Conservation (phyloP, 2,888 invertebrate genomes). For the Falcaria lacertinaria region DNA sequence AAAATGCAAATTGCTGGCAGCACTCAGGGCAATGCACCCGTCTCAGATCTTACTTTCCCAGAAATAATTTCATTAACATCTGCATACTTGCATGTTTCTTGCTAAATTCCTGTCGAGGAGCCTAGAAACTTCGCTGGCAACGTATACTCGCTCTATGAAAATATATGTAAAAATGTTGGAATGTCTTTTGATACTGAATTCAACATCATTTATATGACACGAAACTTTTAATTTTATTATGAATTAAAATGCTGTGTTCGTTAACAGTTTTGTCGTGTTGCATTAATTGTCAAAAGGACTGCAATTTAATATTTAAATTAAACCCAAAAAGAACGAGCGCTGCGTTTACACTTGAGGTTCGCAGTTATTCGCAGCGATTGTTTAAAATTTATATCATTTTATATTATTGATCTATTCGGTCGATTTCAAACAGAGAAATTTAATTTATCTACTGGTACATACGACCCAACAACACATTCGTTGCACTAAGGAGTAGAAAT, state of each 20-base stretch:
- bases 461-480: no score
- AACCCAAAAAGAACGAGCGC: conserved; percentile 15
- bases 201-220: background rate
- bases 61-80: conserved; percentile 77
- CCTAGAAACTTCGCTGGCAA: conserved; percentile 32
- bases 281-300: background rate
- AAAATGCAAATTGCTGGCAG: conserved; percentile 71
- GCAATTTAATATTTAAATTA: conserved; percentile 26
- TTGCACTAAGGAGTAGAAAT: no score
- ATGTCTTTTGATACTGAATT: background rate
- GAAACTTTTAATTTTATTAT: background rate
- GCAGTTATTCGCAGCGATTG: conserved; percentile 20
- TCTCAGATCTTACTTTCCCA: conserved; percentile 71
- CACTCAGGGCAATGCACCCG: conserved; percentile 68
- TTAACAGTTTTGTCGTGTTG: background rate
- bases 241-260: background rate
- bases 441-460: no score
- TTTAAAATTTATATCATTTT: conserved; percentile 39
- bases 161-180: background rate
- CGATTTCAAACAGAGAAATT: no score
- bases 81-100: conserved; percentile 56
- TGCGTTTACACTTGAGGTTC: conserved; percentile 11
- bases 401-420: conserved; percentile 20
- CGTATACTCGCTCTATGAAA: conserved; percentile 9
- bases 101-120: conserved; percentile 52